phyloP scores from a whole-genome alignment of 2,888 invertebrate genomes.

The Biston stratarius region DNA sequence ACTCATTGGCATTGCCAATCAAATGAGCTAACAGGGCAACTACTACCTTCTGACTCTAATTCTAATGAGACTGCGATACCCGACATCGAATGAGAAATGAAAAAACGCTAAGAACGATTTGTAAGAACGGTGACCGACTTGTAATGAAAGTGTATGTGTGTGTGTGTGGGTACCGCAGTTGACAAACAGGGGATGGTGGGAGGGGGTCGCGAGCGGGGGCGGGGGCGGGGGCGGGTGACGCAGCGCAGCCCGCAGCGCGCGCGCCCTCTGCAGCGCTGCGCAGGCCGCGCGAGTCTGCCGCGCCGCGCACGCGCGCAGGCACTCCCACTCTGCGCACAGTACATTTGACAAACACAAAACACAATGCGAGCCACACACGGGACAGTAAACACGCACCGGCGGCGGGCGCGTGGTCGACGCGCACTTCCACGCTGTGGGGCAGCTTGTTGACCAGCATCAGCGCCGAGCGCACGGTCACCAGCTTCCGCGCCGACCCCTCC shows the following conservation, averaged over 20 bases:
- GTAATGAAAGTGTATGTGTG: neutral
- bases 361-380: no score
- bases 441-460: conserved; percentile 92
- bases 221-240: conserved; percentile 38
- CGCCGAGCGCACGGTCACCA: conserved; percentile 97
- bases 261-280: conserved; percentile 55
- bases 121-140: neutral
- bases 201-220: conserved; percentile 22
- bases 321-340: conserved; percentile 13
- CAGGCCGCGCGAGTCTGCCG: conserved; percentile 51
- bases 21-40: no score
- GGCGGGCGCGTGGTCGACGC: conserved; percentile 70
- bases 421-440: conserved; percentile 88
- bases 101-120: no score
- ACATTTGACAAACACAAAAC: neutral
- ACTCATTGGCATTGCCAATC: no score
- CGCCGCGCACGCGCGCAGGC: conserved; percentile 42
- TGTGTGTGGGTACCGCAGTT: conserved; percentile 39
- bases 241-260: conserved; percentile 47
- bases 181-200: conserved; percentile 54
- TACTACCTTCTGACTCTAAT: no score
- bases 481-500: conserved; percentile 97
- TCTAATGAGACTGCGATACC: conserved; percentile 12
- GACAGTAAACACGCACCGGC: conserved; percentile 50
- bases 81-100: neutral